Conservation (phyloP, 2,113 vertebrate species). For the Eidolon helvum region DNA sequence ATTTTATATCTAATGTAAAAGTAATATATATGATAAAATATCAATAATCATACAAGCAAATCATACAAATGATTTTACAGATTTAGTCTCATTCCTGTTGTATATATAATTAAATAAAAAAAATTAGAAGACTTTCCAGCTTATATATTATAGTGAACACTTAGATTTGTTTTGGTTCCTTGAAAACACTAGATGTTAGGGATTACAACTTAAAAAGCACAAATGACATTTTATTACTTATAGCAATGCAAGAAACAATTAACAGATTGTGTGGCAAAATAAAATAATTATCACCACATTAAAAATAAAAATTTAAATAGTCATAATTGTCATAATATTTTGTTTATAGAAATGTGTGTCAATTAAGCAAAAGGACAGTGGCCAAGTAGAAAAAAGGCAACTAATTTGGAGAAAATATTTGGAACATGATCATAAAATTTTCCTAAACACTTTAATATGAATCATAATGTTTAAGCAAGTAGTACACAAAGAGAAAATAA, state of each 20-base stretch:
- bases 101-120: background rate
- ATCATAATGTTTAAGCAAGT: background rate
- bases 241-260: background rate
- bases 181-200: background rate
- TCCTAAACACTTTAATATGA: background rate
- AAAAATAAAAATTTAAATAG: constrained; percentile 53
- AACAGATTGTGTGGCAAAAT: background rate
- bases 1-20: background rate
- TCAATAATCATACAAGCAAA: background rate
- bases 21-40: background rate
- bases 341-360: constrained; percentile 49
- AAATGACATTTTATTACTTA: background rate
- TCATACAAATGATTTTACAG: background rate
- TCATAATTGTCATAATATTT: constrained; percentile 47
- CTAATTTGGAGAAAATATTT: background rate
- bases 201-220: background rate
- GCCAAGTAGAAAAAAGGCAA: background rate
- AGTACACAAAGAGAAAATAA: constrained; percentile 32
- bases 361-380: background rate
- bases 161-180: background rate
- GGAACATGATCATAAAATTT: background rate
- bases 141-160: background rate
- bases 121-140: background rate
- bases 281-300: background rate
- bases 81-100: background rate